Base-by-base conservation (phyloP, 1,140 invertebrate genomes). In the Doryteuthis pealeii region DNA sequence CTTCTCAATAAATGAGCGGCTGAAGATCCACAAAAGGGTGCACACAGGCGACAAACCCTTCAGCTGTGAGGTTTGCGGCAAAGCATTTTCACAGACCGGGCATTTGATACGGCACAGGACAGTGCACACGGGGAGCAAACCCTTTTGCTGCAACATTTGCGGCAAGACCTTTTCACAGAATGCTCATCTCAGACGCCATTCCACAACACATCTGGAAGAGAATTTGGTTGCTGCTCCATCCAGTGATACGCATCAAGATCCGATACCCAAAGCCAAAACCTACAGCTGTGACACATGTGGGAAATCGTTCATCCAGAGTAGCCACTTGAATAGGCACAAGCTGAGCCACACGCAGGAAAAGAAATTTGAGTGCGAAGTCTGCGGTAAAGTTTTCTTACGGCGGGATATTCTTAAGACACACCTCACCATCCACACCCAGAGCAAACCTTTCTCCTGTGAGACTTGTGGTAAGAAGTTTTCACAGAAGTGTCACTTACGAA, bases 1-100 rank as follows among this genome's bases (percentile, higher is more conserved):
- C 12, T 96, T 96, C 84, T 95, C 95, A 85, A 94, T 95, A 87
- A 89, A 95, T 22, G 94, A 94, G 82, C 94, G 94, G 6, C 86
- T 94, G 71, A 89, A 92, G 10, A 92, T 93, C 77, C 93, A 94
- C 89, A 86, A 94, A n/a, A 90, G 92, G 72, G 91, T 90, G 54
- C 93, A 94, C 84, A 90, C 92, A 45, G 92, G 92, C 8, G 90
- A 91, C 22, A 69, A 71, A 62, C 78, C 78, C 3, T 79, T 74
- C 74, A 31, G 75, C 33, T 80, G 79, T 58, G 68, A 74, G 18
- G 28, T 68, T 22, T 80, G 79, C 32, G 32, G 93, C 65, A 96
- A 96, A 85, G 94, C 93, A 1, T 96, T 96, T 85, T 62, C 54
- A 6, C 22, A 62, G 18, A 15, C 6, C 6, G 18, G 12, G 6